Conservation (phyloP, 37 sponge, comb jelly and placozoan genomes). For the Axinella damicornis region DNA sequence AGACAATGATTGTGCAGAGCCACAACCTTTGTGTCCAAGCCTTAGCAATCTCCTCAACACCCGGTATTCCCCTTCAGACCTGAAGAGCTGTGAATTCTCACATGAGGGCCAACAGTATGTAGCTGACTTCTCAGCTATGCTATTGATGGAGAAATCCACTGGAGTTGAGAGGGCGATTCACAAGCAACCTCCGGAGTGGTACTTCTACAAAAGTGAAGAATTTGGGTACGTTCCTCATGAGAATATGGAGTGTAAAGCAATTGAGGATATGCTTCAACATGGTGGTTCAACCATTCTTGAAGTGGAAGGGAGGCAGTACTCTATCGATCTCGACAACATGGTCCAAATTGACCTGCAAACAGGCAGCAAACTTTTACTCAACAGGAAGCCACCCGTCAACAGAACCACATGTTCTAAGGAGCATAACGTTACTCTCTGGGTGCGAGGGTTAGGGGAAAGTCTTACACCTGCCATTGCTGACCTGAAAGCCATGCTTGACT, state of each 20-base stretch:
- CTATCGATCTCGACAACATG: constrained; percentile 6
- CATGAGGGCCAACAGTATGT: not conserved
- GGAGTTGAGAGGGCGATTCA: not conserved
- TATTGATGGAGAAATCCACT: not conserved
- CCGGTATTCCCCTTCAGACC: not conserved
- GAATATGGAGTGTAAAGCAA: not conserved
- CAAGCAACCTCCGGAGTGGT: not conserved
- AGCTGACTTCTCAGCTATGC: not conserved
- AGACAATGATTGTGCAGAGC: not conserved
- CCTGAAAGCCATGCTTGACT: not conserved
- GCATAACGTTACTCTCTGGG: not conserved
- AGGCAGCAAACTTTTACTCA: not conserved
- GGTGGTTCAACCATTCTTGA: not conserved
- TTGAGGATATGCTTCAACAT: constrained; percentile 19
- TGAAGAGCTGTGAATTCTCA: not conserved
- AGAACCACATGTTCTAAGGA: not conserved
- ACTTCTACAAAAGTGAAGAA: not conserved
- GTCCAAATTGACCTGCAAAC: not conserved
- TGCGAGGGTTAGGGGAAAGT: not conserved
- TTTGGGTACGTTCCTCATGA: not conserved
- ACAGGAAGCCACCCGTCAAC: constrained; percentile 3
- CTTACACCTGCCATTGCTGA: not conserved
- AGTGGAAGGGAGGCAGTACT: not conserved
- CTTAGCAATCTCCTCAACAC: not conserved
- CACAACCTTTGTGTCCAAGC: not conserved